A percentile compares a stretch with the other conserved stretches of the same genome.
These are phyloP conservation scores for Willowsia nigromaculata DNA, from an alignment of 2,888 invertebrate genomes.

Conservation along the genomic window DNA sequence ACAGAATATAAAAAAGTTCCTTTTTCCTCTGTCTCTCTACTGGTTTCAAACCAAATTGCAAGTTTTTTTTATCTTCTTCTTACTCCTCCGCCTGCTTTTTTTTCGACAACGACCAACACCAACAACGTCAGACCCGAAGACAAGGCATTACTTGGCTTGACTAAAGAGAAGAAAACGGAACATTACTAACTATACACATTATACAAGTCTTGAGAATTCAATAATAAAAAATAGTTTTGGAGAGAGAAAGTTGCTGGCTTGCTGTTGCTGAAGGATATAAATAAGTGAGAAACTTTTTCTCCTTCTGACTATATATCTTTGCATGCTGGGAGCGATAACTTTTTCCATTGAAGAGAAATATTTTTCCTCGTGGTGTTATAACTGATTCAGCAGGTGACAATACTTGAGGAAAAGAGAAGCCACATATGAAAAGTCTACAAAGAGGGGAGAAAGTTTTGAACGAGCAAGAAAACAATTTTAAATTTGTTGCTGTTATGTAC, in stretches of 20 bases:
- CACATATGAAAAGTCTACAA: background rate
- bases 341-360: constrained; percentile 23
- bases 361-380: background rate
- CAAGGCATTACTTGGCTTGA: background rate
- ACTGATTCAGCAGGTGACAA: constrained; percentile 45
- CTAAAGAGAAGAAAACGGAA: background rate
- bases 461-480: constrained; percentile 27
- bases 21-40: background rate
- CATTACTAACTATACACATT: background rate
- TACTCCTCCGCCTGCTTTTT: background rate
- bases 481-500: constrained; percentile 33
- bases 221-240: constrained; percentile 35
- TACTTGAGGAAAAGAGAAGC: constrained; percentile 1
- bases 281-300: constrained; percentile 25
- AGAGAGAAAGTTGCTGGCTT: background rate
- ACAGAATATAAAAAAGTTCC: constrained; percentile 3
- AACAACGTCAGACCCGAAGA: constrained; percentile 7
- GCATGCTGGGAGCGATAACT: background rate
- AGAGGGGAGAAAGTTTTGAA: constrained; percentile 10
- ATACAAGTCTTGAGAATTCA: constrained; percentile 36
- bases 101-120: constrained; percentile 34
- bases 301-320: background rate
- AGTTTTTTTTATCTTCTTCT: background rate
- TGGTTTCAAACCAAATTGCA: constrained; percentile 22
- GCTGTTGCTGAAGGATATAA: constrained; percentile 28